phyloP scores from a whole-genome alignment of 2,888 invertebrate genomes.

The Nephrotoma flavescens region DNA sequence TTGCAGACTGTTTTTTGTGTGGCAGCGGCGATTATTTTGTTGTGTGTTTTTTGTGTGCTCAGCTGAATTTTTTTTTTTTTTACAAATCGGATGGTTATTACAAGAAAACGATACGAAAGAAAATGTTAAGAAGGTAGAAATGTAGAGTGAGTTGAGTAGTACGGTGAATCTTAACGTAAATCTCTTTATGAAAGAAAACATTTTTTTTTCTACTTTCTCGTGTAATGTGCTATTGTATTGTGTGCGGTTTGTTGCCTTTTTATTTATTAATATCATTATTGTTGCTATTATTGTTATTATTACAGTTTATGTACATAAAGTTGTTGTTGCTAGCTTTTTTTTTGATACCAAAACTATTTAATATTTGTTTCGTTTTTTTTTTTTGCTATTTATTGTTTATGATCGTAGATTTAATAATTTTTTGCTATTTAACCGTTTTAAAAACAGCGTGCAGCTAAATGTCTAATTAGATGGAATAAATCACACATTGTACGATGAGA shows the following conservation, averaged over 20 bases:
- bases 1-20: background rate
- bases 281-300: background rate
- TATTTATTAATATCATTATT: background rate
- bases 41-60: background rate
- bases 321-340: background rate
- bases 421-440: background rate
- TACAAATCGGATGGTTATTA: background rate
- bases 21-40: background rate
- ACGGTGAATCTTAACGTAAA: background rate
- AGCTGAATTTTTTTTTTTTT: background rate
- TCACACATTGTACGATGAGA: background rate
- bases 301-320: background rate
- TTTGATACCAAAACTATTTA: background rate
- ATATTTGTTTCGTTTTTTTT: background rate
- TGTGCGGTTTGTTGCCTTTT: background rate
- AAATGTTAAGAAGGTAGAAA: background rate
- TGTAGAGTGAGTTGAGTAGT: background rate
- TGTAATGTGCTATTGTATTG: background rate
- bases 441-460: background rate
- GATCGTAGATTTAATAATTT: background rate
- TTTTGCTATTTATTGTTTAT: background rate
- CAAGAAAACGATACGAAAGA: background rate
- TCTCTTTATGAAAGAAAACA: background rate
- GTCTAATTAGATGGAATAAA: background rate
- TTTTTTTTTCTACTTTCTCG: background rate